phyloP scores from a whole-genome alignment of 2,797 vertebrate species.

The Balearica regulorum region DNA sequence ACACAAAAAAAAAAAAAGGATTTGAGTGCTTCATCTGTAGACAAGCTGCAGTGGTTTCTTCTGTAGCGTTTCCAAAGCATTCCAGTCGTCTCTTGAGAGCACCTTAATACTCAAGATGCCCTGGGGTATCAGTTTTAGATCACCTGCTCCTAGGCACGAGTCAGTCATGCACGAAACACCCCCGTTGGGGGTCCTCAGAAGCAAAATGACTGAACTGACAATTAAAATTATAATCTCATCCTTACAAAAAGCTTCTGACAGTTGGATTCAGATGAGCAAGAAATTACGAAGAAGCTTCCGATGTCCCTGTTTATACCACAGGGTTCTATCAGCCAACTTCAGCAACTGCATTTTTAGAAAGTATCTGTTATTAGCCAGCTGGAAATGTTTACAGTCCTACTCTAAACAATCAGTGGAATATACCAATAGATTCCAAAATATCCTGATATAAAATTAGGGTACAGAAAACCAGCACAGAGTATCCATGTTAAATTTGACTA shows the following conservation, averaged over 20 bases:
- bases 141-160: not conserved
- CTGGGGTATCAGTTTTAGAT: not conserved
- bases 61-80: not conserved
- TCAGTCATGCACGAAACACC: not conserved
- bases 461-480: not conserved
- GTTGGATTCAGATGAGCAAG: not conserved
- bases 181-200: not conserved
- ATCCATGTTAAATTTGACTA: not conserved
- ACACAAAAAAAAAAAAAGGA: not conserved
- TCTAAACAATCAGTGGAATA: not conserved
- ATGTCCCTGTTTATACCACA: not conserved
- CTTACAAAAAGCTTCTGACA: not conserved
- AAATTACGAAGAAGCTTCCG: not conserved
- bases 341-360: not conserved
- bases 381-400: not conserved
- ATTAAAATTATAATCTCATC: not conserved
- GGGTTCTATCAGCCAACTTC: not conserved
- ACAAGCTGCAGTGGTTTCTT: not conserved
- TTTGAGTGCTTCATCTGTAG: not conserved
- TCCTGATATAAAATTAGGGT: not conserved
- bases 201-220: not conserved
- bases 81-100: not conserved
- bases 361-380: not conserved
- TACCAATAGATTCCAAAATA: not conserved
- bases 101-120: not conserved